Evolutionary conservation across 2,113 vertebrate genomes (phyloP).

Genomic region (Nycticorax nycticorax): DNA sequence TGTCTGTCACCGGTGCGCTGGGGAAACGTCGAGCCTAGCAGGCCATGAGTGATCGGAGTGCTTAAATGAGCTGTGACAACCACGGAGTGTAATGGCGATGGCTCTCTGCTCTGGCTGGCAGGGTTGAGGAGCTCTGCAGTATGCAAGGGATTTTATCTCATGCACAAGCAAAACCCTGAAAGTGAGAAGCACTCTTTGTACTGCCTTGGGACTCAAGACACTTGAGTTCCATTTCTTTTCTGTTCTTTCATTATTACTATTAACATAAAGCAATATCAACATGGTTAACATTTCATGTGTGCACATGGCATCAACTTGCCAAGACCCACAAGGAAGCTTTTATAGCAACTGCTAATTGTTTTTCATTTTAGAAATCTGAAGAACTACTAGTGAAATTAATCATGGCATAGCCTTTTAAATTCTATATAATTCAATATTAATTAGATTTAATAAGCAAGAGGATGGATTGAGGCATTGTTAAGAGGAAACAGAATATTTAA

Average conservation of each 20-base stretch:
- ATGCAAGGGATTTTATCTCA: neutral
- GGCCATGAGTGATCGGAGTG: neutral
- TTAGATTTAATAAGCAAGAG: neutral
- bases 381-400: neutral
- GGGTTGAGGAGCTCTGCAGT: neutral
- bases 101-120: neutral
- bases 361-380: neutral
- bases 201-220: neutral
- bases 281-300: neutral
- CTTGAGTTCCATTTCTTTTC: neutral
- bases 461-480: neutral
- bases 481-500: neutral
- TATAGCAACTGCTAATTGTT: neutral
- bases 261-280: neutral
- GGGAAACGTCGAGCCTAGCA: neutral
- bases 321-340: neutral
- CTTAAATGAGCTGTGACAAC: neutral
- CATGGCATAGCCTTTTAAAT: neutral
- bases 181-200: neutral
- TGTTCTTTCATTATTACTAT: neutral
- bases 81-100: neutral
- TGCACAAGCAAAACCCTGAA: neutral
- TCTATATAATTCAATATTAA: neutral
- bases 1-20: neutral
- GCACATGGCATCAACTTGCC: neutral